Evolutionary conservation across 64 coral and sea anemone species (phyloP).

Genomic region (Anthopleura sola): DNA sequence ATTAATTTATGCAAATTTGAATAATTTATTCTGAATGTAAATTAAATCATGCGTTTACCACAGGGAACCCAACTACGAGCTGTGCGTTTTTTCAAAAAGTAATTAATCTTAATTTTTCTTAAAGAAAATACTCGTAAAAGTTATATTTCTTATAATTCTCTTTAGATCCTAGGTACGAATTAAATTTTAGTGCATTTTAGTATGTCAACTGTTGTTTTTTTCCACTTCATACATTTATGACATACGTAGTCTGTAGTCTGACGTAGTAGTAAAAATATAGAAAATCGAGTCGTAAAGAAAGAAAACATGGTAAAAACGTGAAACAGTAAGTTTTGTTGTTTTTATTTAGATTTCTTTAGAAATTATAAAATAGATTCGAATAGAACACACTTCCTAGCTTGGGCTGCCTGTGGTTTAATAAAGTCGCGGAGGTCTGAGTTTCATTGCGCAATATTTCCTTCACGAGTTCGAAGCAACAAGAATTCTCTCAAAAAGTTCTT

Average conservation of each 20-base stretch:
- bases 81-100: no score
- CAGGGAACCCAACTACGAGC: no score
- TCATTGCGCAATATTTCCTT: constrained; percentile 47
- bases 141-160: no score
- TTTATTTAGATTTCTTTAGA: no score
- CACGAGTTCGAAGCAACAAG: neutral
- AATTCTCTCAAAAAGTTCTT: neutral
- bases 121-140: no score
- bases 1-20: neutral
- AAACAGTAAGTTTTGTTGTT: neutral
- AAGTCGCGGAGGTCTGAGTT: constrained; percentile 2
- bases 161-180: no score
- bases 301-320: neutral
- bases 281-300: neutral
- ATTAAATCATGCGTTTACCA: neutral
- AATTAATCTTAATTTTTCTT: no score
- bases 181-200: no score
- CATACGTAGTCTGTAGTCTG: no score
- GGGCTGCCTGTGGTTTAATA: neutral
- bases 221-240: no score
- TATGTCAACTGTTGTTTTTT: no score
- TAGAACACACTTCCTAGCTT: neutral
- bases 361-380: neutral
- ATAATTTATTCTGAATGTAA: neutral
- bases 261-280: no score